Percentiles rank a stretch among this genome's conserved stretches.
Evolutionary conservation across 2,888 invertebrate genomes (phyloP).

Genomic region (Stenodera caucasica): DNA sequence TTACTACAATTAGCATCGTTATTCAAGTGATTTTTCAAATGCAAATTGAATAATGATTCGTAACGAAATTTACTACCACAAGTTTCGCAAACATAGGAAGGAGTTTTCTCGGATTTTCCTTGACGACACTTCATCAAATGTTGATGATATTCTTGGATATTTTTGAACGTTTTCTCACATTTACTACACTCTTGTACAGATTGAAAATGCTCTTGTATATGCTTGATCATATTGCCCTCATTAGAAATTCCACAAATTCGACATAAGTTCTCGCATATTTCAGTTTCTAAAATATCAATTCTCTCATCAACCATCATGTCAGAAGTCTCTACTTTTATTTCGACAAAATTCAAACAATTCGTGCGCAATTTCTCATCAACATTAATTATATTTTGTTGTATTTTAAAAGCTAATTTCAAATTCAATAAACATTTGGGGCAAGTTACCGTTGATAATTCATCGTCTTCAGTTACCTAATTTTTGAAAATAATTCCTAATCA

Average conservation of each 20-base stretch:
- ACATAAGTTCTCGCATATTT: slow-evolving; percentile 9
- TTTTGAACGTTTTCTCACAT: slow-evolving; percentile 9
- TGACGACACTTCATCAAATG: background rate
- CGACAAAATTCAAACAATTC: background rate
- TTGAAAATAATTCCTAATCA: background rate
- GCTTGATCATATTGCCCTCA: slow-evolving; percentile 8
- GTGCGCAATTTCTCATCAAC: slow-evolving; percentile 28
- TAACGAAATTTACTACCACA: slow-evolving; percentile 14
- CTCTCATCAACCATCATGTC: background rate
- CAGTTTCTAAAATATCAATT: background rate
- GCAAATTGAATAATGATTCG: slow-evolving; percentile 13
- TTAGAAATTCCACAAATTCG: slow-evolving; percentile 11
- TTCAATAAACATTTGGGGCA: slow-evolving; percentile 40
- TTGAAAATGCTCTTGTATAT: slow-evolving; percentile 15
- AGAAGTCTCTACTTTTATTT: background rate
- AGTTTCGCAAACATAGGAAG: slow-evolving; percentile 4
- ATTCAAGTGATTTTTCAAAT: slow-evolving; percentile 5
- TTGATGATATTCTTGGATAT: slow-evolving; percentile 6
- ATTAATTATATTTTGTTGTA: slow-evolving; percentile 39
- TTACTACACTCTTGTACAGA: slow-evolving; percentile 11
- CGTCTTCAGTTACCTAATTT: slow-evolving; percentile 12
- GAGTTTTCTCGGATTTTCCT: slow-evolving; percentile 12
- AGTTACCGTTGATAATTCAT: slow-evolving; percentile 26
- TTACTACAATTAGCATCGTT: background rate
- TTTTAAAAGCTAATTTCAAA: slow-evolving; percentile 37